Evolutionary conservation across 2,888 invertebrate species (phyloP).

Genomic region (Drosophila monieri): DNA sequence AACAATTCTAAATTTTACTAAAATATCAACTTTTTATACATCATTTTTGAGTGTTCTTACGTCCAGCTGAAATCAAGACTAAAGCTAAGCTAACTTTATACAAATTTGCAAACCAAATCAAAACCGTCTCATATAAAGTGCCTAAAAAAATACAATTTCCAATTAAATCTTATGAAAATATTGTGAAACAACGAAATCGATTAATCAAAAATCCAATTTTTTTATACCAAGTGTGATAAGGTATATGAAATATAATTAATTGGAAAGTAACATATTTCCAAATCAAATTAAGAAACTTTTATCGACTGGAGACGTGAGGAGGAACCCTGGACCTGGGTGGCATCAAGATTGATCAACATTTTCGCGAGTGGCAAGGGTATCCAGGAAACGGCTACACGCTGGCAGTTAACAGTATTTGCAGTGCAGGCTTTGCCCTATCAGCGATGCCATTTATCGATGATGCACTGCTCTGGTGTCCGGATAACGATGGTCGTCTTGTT

Average conservation of each 20-base stretch:
- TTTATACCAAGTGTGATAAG: conserved; percentile 60
- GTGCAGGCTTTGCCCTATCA: conserved; percentile 85
- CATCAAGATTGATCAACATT: conserved; percentile 34
- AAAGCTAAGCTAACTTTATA: conserved; percentile 31
- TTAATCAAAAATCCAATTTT: conserved; percentile 22
- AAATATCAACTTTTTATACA: conserved; percentile 12
- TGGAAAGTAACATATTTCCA: not conserved
- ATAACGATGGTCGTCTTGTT: conserved; percentile 97
- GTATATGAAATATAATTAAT: conserved; percentile 6
- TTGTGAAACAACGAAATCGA: conserved; percentile 35
- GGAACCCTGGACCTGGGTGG: conserved; percentile 42
- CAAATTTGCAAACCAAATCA: conserved; percentile 63
- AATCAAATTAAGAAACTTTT: conserved; percentile 6
- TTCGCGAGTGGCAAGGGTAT: conserved; percentile 57
- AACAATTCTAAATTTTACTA: conserved; percentile 34
- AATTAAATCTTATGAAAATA: conserved; percentile 35
- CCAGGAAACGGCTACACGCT: conserved; percentile 80
- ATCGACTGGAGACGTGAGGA: conserved; percentile 35
- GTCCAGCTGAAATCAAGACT: conserved; percentile 27
- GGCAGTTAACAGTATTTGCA: conserved; percentile 84
- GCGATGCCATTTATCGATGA: conserved; percentile 98
- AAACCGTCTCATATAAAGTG: conserved; percentile 76
- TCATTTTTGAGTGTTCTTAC: conserved; percentile 10
- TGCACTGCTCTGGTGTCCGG: conserved; percentile 96
- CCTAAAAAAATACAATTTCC: conserved; percentile 54